Evolutionary conservation across 2,888 invertebrate species (phyloP), one percentile per base, ranked within the genome.

Genomic region (Brachynemurus nebulosus): DNA sequence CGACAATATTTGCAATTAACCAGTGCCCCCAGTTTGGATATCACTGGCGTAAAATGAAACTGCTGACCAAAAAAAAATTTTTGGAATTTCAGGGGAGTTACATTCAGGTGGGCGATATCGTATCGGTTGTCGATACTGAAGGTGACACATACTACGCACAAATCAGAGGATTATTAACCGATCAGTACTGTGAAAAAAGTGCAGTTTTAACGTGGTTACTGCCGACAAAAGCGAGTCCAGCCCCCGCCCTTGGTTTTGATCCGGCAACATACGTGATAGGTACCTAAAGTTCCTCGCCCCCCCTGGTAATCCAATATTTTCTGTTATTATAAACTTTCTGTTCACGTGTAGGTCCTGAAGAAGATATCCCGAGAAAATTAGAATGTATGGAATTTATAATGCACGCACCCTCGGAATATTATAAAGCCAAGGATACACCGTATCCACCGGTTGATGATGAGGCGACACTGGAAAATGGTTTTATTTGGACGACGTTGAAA

Each of bases 361-460:
- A 93, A 66, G 91, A 92, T 51, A 67, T 88, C 2, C 85, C 91
- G 0, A 71, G 92, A 5, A 85, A 81, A 60, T 67, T 93, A 42
- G 85, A 86, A 21, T 86, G 77, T 52, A 80, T 93, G 80, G 83
- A 89, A 57, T 93, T 92, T 66, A 78, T 92, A 14, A 90, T 91
- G 82, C 91, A 90, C 57, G 89, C 91, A 0, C 92, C 92, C 0
- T 88, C 89, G 0, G 90, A 91, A 61, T 92, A 92, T 65, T 90
- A 81, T 62, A 80, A 80, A 57, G 72, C 82, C 7, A 76, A 73
- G 52, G 79, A 72, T 50, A 78, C 78, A 11, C 89, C 90, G 0
- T 90, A 85, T 61, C 85, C 86, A 0, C 63, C 72, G 27, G 66
- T 72, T 1, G 54, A 59, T 51, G 56, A 62, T 8, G 54, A 59